Base-by-base conservation (phyloP, 2,797 vertebrate species). In the Periophthalmus magnuspinnatus region DNA sequence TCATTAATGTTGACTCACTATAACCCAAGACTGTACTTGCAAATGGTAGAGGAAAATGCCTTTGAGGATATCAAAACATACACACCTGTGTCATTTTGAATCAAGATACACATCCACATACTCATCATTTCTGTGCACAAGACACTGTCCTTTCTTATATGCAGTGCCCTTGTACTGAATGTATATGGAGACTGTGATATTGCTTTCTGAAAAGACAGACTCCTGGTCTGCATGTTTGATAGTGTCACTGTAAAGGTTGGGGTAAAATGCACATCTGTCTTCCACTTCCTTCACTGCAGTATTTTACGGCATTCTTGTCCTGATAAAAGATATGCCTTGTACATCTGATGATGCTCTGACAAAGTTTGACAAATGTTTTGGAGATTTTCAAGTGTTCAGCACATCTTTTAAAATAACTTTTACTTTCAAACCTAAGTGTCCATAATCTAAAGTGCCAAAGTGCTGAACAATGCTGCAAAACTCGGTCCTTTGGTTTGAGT, bases 61-160 rank as follows among this genome's bases (percentile, higher is more conserved):
- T n/a, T n/a, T n/a, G n/a, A n/a, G n/a, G n/a, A 54, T 86, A 76
- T 32, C 71, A 75, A 24, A 79, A 85, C 74, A 76, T 70, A 78
- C 50, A 81, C 60, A 68, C 21, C 22, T 58, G 54, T 21, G 57
- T 83, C 32, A 72, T 65, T 74, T 41, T 76, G 6, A 38, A 81
- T 71, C 63, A 74, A 77, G 66, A 60, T 19, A 4, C 60, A 5
- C 14, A 75, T 74, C 68, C n/a, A 79, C 21, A 0, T 10, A 0
- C 68, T 75, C 14, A 33, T 60, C 28, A 67, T 75, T 80, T 71
- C 65, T 74, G 28, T 38, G 24, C 55, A 80, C 67, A 69, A 81
- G 45, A 22, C 84, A 82, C 61, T 76, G 10, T 0, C 74, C 80
- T 77, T 82, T 73, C 77, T 66, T 60, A 67, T 82, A 81, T 45